Percentiles rank a stretch among this genome's conserved stretches.
phyloP scores from a whole-genome alignment of 2,888 invertebrate species.

The Ecliptopera silaceata region DNA sequence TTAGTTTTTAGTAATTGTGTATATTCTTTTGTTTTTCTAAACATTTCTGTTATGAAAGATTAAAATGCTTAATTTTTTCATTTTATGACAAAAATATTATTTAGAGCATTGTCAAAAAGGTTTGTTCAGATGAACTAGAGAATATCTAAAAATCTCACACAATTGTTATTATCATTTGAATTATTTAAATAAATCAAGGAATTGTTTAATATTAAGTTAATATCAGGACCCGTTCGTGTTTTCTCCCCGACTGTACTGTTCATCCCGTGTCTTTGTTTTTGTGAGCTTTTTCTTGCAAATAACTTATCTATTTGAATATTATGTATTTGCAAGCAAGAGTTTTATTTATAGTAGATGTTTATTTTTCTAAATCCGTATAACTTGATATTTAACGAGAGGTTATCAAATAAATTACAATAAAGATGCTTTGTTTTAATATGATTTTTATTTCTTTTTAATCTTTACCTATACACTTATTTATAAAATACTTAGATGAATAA shows the following conservation, averaged over 20 bases:
- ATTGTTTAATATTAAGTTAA: background rate
- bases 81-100: too few species aligned
- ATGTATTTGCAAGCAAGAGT: conserved; percentile 42
- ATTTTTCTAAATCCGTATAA: conserved; percentile 71
- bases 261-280: conserved; percentile 30
- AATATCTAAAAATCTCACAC: too few species aligned
- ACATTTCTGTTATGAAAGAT: too few species aligned
- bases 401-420: conserved; percentile 68
- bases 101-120: too few species aligned
- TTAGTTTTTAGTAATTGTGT: too few species aligned
- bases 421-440: conserved; percentile 71
- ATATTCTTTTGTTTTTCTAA: too few species aligned
- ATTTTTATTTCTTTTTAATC: conserved; percentile 37
- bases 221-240: conserved; percentile 7
- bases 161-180: too few species aligned
- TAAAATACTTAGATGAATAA: too few species aligned
- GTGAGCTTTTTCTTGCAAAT: conserved; percentile 28
- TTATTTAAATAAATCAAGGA: background rate
- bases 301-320: conserved; percentile 12
- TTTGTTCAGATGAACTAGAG: too few species aligned
- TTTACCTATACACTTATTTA: too few species aligned
- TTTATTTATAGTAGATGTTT: conserved; percentile 80
- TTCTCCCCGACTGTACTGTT: conserved; percentile 32
- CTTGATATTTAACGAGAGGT: conserved; percentile 61
- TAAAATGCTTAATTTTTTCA: too few species aligned